Evolutionary conservation across 2,888 invertebrate genomes (phyloP), one percentile per base, ranked within the genome.

Genomic region (Hesperia comma): DNA sequence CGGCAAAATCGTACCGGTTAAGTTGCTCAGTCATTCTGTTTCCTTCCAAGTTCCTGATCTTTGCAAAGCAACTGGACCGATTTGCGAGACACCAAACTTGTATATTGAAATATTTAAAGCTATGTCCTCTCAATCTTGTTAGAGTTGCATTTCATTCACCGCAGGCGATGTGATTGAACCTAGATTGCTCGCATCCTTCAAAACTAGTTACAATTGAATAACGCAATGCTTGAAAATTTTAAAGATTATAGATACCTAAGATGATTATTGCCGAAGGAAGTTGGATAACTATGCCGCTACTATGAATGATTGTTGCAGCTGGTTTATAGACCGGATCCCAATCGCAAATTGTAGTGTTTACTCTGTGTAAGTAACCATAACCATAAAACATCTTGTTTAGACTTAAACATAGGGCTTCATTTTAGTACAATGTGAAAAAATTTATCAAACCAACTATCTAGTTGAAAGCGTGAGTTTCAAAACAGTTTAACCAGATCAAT

Each of bases 91-190:
- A 69, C 70, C 56, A 61, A 61, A 68, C 72, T 49, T 69, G 61
- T 64, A 63, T 37, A 54, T 56, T 57, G 51, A 56, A 61, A 70
- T 60, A 17, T 62, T 68, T 69, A 60, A 71, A 71, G 72, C 72
- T 73, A 69, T 61, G 63, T 70, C 63, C 81, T 78, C 67, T 75
- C 68, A 61, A 69, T 75, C 77, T 82, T 71, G 71, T 79, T 68
- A 72, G 83, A 77, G 72, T 77, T 84, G 75, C 75, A 80, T 85
- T 90, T 89, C 87, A 90, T 90, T 91, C 86, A 90, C 82, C 85
- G 86, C 82, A 78, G 76, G 72, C 79, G 77, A 82, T 82, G 90
- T 89, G 90, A 89, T 80, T 91, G 89, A 90, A 90, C 88, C 83
- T 78, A 80, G 82, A 79, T 79, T 77, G 75, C 79, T 74, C n/a